These are phyloP conservation scores for Thomomys bottae DNA, from an alignment of 2,113 vertebrate species.

Conservation along the genomic window DNA sequence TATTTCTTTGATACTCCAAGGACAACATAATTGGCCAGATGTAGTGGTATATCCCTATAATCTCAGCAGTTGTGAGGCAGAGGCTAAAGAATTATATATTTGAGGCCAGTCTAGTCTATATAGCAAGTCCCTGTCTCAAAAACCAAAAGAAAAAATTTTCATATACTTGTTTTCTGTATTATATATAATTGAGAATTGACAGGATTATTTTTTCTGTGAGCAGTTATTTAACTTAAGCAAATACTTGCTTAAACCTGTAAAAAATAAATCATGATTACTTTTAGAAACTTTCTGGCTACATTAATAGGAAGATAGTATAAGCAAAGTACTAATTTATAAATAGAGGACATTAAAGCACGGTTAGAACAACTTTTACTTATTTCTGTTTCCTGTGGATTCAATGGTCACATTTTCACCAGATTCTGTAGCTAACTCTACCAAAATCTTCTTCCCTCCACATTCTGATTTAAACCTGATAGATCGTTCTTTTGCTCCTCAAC, in stretches of 20 bases:
- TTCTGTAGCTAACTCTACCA: background rate
- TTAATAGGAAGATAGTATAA: conserved; percentile 19
- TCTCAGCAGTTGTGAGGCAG: too few species aligned
- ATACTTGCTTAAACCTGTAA: background rate
- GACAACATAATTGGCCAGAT: background rate
- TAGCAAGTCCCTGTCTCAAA: too few species aligned
- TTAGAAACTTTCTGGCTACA: conserved; percentile 1
- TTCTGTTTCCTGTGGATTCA: background rate
- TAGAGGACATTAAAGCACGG: background rate
- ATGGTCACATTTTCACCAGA: background rate
- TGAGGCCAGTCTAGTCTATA: too few species aligned
- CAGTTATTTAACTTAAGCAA: background rate
- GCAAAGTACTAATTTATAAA: conserved; percentile 13
- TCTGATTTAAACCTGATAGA: background rate
- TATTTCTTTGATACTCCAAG: background rate
- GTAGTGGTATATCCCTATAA: too few species aligned
- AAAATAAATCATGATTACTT: conserved; percentile 40
- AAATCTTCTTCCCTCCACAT: background rate
- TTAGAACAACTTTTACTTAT: background rate
- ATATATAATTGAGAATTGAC: background rate
- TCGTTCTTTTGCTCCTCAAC: background rate
- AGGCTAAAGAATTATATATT: too few species aligned
- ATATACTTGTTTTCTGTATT: background rate
- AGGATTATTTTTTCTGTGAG: background rate
- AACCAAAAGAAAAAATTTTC: background rate